A percentile compares a stretch with the other conserved stretches of the same genome.
Conservation (phyloP, 2,888 invertebrate genomes). For the Cryptocephalus primarius region DNA sequence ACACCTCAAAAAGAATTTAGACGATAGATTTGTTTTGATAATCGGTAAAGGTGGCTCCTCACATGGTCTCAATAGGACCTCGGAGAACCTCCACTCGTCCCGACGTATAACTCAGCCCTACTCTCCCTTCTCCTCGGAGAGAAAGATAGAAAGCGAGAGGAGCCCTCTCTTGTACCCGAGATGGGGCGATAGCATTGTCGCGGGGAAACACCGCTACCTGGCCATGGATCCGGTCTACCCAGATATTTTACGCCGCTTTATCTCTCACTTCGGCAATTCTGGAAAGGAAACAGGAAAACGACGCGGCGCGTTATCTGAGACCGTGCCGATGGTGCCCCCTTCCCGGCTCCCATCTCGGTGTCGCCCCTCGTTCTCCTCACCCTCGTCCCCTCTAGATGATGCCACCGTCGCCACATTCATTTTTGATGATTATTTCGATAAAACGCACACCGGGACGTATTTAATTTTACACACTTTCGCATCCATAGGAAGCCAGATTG, state of each 20-base stretch:
- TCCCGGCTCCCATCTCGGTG: background rate
- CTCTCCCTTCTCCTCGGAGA: too few relatives aligned
- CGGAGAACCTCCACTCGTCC: too few relatives aligned
- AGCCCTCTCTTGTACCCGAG: too few relatives aligned
- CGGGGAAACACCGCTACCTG: slow-evolving; percentile 20
- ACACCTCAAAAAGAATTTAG: too few relatives aligned
- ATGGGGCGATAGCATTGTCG: slow-evolving; percentile 14
- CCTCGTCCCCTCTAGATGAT: slow-evolving; percentile 8
- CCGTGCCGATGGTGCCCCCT: slow-evolving; percentile 10
- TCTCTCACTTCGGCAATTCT: slow-evolving; percentile 32
- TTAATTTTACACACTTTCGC: slow-evolving; percentile 12
- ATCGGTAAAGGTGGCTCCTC: too few relatives aligned
- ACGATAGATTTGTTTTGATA: too few relatives aligned
- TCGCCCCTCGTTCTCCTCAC: slow-evolving; percentile 1
- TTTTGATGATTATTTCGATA: slow-evolving; percentile 16
- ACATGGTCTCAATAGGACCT: too few relatives aligned
- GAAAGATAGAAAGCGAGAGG: too few relatives aligned
- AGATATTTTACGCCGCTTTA: slow-evolving; percentile 30
- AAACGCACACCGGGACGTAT: slow-evolving; percentile 2
- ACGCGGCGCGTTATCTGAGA: slow-evolving; percentile 21
- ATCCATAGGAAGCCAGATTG: background rate
- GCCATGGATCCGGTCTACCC: slow-evolving; percentile 21
- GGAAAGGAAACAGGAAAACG: slow-evolving; percentile 28
- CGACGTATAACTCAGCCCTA: too few relatives aligned
- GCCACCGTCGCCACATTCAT: slow-evolving; percentile 14